Evolutionary conservation across 92 coral and sea anemone genomes (phyloP).

Genomic region (Palythoa grandiflora): DNA sequence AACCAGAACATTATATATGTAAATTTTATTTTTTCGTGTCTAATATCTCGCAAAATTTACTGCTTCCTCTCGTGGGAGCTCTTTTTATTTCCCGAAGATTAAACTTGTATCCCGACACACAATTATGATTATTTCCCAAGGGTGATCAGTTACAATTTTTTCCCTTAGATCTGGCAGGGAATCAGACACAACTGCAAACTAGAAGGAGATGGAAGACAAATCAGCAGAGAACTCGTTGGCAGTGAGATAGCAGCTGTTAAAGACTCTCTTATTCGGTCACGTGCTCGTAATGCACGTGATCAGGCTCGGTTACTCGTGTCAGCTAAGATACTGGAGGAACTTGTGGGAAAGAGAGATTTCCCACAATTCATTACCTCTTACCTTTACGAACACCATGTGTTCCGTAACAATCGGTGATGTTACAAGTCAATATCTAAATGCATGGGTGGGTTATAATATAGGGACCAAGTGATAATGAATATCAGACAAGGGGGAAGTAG

Average conservation of each 20-base stretch:
- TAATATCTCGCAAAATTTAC: too few species aligned
- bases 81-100: too few species aligned
- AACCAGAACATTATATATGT: too few species aligned
- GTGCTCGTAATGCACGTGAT: conserved; percentile 50
- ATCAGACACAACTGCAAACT: conserved; percentile 79
- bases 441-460: background rate
- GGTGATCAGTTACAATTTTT: background rate
- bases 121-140: background rate
- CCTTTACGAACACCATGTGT: conserved; percentile 72
- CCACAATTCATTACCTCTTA: conserved; percentile 85
- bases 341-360: conserved; percentile 71
- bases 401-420: conserved; percentile 45
- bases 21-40: too few species aligned
- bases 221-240: conserved; percentile 65
- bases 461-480: too few species aligned
- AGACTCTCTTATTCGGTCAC: conserved; percentile 48
- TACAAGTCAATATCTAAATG: background rate
- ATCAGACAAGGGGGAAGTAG: too few species aligned
- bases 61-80: too few species aligned
- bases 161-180: conserved; percentile 81
- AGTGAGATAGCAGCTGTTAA: conserved; percentile 42
- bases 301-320: conserved; percentile 55
- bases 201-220: conserved; percentile 74
- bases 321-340: conserved; percentile 74
- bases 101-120: background rate